Conservation (phyloP, 2,888 invertebrate species). For the Andrena marginata region DNA sequence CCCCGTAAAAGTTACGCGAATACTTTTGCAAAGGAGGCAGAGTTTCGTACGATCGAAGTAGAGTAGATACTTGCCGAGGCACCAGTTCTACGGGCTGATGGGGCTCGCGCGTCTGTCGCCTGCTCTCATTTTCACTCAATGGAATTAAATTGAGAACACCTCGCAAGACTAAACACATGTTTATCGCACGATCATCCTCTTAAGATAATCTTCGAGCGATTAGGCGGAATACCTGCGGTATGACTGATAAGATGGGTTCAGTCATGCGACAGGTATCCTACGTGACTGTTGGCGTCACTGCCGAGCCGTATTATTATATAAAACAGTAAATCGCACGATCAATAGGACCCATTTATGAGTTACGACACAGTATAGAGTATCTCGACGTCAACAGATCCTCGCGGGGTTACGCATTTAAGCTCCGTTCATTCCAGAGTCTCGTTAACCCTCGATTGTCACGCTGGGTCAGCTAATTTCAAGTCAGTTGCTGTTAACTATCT, state of each 20-base stretch:
- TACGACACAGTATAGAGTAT: not conserved
- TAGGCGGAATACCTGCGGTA: not conserved
- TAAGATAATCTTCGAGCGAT: not conserved
- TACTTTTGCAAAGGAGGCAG: not conserved
- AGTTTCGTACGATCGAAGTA: not conserved
- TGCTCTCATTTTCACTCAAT: too few species aligned
- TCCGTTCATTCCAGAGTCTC: too few species aligned
- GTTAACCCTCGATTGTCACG: too few species aligned
- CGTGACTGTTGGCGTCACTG: not conserved
- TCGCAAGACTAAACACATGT: not conserved
- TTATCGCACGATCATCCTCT: not conserved
- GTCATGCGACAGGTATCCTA: not conserved
- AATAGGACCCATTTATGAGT: not conserved
- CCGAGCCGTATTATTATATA: not conserved
- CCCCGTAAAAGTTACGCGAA: not conserved
- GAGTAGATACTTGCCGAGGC: not conserved
- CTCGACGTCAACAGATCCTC: not conserved
- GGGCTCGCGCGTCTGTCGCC: too few species aligned
- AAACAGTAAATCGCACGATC: not conserved
- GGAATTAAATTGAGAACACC: too few species aligned
- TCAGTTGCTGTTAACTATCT: too few species aligned
- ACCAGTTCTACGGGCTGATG: too few species aligned
- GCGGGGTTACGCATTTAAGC: not conserved
- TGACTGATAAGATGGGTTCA: constrained; percentile 3
- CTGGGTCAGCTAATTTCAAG: too few species aligned